Base-by-base conservation (phyloP, 2,797 vertebrate genomes). In the Darevskia nairensis region DNA sequence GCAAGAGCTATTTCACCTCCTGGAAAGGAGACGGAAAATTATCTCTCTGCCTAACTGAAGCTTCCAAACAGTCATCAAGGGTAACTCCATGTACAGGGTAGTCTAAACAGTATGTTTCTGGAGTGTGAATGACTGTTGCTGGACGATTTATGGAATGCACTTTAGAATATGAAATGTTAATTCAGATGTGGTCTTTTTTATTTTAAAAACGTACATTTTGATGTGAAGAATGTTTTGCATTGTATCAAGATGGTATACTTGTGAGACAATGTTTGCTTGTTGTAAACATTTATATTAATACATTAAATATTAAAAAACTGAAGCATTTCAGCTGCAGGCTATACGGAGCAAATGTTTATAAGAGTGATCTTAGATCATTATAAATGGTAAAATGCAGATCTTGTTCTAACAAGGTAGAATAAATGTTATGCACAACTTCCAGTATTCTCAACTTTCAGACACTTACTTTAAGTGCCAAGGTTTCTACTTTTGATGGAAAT, bases 401-500 rank as follows among this genome's bases (percentile, higher is more conserved):
- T 69, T 92, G 77, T 84, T 90, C 71, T 90, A 68, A 50, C 89
- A 79, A 41, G 44, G 72, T 39, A 32, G 80, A 92, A 94, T 84
- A 86, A 93, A 93, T 91, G 92, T 89, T 92, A 93, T 92, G 90
- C 59, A 86, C 83, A 90, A 87, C 85, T 92, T 79, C 68, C 6
- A 79, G 75, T 8, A 1, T 0, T 94, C 93, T 93, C 89, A 76
- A 92, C 88, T 84, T 91, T 93, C 89, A 41, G 41, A 87, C 90
- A 88, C 75, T 88, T 95, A 87, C 94, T 95, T 86, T 89, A 74
- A 85, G 94, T 88, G 39, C 89, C 87, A 91, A 86, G 91, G 93
- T 95, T 96, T 95, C 95, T 95, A 91, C 93, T 94, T 94, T 88
- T 90, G 89, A 86, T 92, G 90, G 87, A 91, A 94, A 87, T 29